These are phyloP conservation scores for Montipora capitata DNA, from an alignment of 92 coral and sea anemone genomes.

Conservation along the genomic window DNA sequence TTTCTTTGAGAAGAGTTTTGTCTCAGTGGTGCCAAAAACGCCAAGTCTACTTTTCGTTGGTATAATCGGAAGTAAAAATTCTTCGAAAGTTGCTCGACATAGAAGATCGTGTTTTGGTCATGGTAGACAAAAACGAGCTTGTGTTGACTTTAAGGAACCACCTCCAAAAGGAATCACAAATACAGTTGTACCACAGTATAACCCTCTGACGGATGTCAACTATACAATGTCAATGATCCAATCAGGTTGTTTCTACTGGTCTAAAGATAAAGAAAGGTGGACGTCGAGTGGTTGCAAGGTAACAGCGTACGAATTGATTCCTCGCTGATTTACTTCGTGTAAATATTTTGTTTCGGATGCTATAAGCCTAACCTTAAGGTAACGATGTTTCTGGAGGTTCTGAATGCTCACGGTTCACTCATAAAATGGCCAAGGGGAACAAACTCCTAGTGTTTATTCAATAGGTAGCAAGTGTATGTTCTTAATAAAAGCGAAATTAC, in stretches of 20 bases:
- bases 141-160: constrained; percentile 63
- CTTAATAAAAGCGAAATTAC: too few relatives aligned
- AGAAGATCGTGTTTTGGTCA: constrained; percentile 70
- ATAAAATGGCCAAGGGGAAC: too few relatives aligned
- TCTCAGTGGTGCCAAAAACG: constrained; percentile 13
- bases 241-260: constrained; percentile 70
- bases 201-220: constrained; percentile 58
- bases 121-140: constrained; percentile 56
- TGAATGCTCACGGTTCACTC: too few relatives aligned
- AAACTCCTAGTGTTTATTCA: too few relatives aligned
- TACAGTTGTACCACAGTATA: constrained; percentile 30
- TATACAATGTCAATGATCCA: constrained; percentile 56
- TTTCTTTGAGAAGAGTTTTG: background rate
- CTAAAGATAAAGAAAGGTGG: constrained; percentile 57
- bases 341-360: too few relatives aligned
- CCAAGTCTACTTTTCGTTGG: constrained; percentile 14
- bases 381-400: too few relatives aligned
- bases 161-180: constrained; percentile 32
- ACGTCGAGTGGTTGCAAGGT: constrained; percentile 63
- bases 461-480: too few relatives aligned
- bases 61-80: background rate
- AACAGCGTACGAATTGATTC: background rate
- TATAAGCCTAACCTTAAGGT: too few relatives aligned
- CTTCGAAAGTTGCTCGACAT: constrained; percentile 15
- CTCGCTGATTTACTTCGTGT: too few relatives aligned